Percentiles rank a stretch among this genome's conserved stretches.
Evolutionary conservation across 2,888 invertebrate species (phyloP).

Genomic region (Folsomia manolachei): DNA sequence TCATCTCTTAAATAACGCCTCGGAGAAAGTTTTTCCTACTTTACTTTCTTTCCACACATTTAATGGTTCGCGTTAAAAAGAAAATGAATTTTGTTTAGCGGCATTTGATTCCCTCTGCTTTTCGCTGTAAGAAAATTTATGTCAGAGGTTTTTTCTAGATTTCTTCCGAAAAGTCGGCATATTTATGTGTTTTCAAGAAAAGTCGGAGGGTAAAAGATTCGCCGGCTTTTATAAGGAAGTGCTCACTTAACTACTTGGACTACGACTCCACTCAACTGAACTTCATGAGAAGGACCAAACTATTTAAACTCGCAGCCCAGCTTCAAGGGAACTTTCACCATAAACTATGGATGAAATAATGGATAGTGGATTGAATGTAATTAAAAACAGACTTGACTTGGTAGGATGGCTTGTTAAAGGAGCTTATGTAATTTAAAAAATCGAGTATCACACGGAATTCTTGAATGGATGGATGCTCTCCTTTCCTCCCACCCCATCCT

Average conservation of each 20-base stretch:
- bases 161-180: not conserved
- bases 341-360: not conserved
- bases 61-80: not conserved
- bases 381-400: not conserved
- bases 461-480: not conserved
- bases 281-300: not conserved
- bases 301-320: too few relatives aligned
- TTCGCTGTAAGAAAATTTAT: not conserved
- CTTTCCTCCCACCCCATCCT: too few relatives aligned
- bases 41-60: not conserved
- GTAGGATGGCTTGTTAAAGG: not conserved
- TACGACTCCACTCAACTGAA: too few relatives aligned
- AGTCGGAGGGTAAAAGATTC: too few relatives aligned
- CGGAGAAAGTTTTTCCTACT: not conserved
- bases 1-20: too few relatives aligned
- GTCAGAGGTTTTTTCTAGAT: not conserved
- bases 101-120: not conserved
- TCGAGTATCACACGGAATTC: not conserved
- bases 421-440: not conserved
- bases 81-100: not conserved
- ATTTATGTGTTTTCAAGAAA: not conserved
- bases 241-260: too few relatives aligned
- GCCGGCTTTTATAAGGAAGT: not conserved
- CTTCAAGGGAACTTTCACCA: too few relatives aligned
- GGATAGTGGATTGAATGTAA: not conserved